Base-by-base conservation (phyloP, 2,797 vertebrate species). In the Anniella stebbinsi region DNA sequence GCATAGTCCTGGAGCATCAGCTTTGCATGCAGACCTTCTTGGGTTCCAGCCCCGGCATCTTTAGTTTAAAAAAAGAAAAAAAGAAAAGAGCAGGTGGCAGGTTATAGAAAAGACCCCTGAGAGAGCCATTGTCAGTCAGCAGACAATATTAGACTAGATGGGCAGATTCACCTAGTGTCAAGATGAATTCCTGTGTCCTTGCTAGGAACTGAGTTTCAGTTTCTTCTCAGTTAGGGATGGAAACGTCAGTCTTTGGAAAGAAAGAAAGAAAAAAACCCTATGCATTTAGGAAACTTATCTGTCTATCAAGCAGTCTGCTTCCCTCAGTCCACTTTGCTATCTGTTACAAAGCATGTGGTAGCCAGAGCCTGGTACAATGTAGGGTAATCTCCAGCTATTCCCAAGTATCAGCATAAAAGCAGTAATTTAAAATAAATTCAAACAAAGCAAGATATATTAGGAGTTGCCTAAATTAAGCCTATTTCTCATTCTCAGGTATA, bases 401-500 rank as follows among this genome's bases (percentile, higher is more conserved):
- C 0, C 13, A 67, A 2, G 67, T 2, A 69, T 1, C 13, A 38
- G 3, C 0, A 0, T 36, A 25, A 23, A 72, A 21, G 5, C 66
- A 30, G 48, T 21, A 17, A 10, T 28, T 63, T 4, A 36, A 25
- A 23, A 66, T 48, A 23, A 45, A 48, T 87, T 82, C 13, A 77
- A 60, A 38, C 25, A 33, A 2, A 21, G 33, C 72, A 23, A 0
- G 25, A 10, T 11, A 5, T 81, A 3, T 45, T 38, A 21, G 9
- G 23, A 63, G 7, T 60, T 38, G 28, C 54, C 57, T 45, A 7
- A 5, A 0, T 6, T 1, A 2, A 45, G 7, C 8, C 66, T 67
- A 25, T 76, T 48, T n/a, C 69, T 25, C 76, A 0, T 87, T 25
- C 83, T n/a, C 91, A 99, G 99, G 95, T 99, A 0, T 98, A 97